Evolutionary conservation across 2,888 invertebrate genomes (phyloP).

Genomic region (Eurytoma adleriae): DNA sequence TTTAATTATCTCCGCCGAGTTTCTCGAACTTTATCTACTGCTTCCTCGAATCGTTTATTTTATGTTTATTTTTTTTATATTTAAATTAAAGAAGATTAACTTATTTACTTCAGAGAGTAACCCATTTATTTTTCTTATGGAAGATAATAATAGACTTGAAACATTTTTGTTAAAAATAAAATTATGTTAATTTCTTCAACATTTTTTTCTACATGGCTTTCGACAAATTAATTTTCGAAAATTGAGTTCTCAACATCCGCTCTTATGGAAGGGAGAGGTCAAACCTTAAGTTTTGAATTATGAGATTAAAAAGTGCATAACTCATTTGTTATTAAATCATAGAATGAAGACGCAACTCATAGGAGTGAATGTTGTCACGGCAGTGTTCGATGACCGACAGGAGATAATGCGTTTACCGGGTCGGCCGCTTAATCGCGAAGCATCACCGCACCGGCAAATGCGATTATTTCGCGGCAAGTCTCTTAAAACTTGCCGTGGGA

Average conservation of each 20-base stretch:
- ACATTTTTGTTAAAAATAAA: no score
- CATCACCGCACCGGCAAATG: slow-evolving; percentile 46
- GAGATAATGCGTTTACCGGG: slow-evolving; percentile 47
- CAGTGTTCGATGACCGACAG: neutral
- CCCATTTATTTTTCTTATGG: no score
- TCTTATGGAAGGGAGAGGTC: no score
- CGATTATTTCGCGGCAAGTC: slow-evolving; percentile 51
- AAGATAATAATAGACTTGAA: no score
- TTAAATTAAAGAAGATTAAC: no score
- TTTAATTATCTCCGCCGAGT: neutral
- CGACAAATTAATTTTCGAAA: no score
- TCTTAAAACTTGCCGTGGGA: slow-evolving; percentile 47
- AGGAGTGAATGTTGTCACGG: neutral
- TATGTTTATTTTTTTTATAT: neutral
- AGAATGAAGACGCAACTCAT: neutral
- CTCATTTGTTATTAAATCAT: neutral
- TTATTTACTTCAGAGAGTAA: no score
- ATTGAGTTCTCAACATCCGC: no score
- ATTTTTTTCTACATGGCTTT: no score
- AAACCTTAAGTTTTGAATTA: no score
- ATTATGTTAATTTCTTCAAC: no score
- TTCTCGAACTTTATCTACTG: no score
- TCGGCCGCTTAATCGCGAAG: slow-evolving; percentile 38
- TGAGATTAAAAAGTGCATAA: neutral
- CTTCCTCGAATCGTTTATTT: neutral